Base-by-base conservation (phyloP, 2,797 vertebrate genomes). In the Sebastes wilsoni region DNA sequence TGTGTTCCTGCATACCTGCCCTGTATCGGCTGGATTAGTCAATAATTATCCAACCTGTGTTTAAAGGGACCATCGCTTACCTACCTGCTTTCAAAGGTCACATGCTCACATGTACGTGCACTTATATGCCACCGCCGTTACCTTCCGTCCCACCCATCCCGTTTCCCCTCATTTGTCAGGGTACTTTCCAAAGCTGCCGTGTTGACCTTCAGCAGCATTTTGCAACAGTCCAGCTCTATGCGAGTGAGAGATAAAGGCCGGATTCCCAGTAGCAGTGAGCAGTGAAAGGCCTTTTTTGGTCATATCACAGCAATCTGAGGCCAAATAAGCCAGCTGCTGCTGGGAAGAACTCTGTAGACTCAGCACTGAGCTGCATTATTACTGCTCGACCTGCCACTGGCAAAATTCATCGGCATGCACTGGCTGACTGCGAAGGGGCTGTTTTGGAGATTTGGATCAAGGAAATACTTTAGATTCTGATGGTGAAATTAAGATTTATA, bases 221-320 rank as follows among this genome's bases (percentile, higher is more conserved):
- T 86, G 84, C 81, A 93, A 86, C 88, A 89, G 85, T 88, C 77
- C 61, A 80, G 42, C 79, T 77, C 67, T 23, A 20, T 81, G 82
- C 58, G 83, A 79, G 28, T 76, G 81, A 91, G 86, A 84, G 91
- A 92, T 91, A 90, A 91, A 87, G 78, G 54, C 82, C 8, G 36
- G 64, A 81, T 85, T 91, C 88, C 80, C 87, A 87, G 92, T 89
- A 94, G 90, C 90, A 66, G 81, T 4, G 56, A 90, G 85, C 79
- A 79, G 32, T 36, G 55, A 82, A 85, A 88, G 59, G 61, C 95
- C 96, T 95, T 96, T 94, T 96, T 94, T 96, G 95, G 96, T 95
- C 92, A 95, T 92, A 93, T 93, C 80, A 79, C 75, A 81, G 89
- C 65, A 73, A 92, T 86, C 74, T 12, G 36, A 85, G 72, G 91